phyloP scores from a whole-genome alignment of 2,797 vertebrate species.

The Falco biarmicus region DNA sequence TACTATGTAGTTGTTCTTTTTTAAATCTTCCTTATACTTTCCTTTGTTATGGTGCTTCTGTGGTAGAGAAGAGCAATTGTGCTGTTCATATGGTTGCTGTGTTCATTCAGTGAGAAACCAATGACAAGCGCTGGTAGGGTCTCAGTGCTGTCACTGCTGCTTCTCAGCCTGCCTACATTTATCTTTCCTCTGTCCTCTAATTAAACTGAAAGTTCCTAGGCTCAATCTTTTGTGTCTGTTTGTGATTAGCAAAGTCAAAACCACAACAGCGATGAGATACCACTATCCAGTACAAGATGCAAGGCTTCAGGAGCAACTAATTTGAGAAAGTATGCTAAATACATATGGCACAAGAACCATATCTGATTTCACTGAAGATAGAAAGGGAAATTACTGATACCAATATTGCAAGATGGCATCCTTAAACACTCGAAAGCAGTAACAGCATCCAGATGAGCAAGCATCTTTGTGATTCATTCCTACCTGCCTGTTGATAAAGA shows the following conservation, averaged over 20 bases:
- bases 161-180: background rate
- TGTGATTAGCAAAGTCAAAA: background rate
- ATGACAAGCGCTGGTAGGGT: background rate
- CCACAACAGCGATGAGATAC: background rate
- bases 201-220: background rate
- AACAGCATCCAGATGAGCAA: constrained; percentile 50
- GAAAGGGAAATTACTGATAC: constrained; percentile 56
- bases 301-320: background rate
- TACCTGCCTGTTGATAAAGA: constrained; percentile 37
- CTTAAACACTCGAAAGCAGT: constrained; percentile 35
- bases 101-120: background rate
- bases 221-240: background rate
- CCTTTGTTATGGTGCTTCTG: background rate
- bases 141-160: background rate
- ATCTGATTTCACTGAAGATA: constrained; percentile 31
- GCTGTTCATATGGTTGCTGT: accelerated
- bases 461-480: constrained; percentile 48
- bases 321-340: constrained; percentile 9
- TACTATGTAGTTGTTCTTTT: background rate
- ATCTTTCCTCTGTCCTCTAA: background rate
- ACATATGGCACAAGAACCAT: background rate
- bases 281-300: background rate
- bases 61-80: background rate
- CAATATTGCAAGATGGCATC: constrained; percentile 33
- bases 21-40: background rate